Conservation (phyloP, 2,797 vertebrate species). For the Chelidonichthys spinosus region DNA sequence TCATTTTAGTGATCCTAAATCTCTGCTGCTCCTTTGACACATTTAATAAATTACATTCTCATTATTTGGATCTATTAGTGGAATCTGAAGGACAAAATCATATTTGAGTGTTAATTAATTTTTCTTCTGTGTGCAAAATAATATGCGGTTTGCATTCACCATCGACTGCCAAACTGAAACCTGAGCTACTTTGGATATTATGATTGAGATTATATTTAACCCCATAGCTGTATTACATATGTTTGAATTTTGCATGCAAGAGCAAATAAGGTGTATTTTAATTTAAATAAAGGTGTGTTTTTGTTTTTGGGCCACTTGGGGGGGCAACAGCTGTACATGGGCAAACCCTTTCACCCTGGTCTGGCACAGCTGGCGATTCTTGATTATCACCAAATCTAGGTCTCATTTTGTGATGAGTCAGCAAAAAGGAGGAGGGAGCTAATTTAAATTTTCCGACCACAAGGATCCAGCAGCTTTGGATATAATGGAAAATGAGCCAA, state of each 20-base stretch:
- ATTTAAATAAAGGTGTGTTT: neutral
- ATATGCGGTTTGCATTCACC: neutral
- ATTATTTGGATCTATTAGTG: neutral
- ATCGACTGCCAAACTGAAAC: neutral
- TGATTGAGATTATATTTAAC: neutral
- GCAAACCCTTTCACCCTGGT: no score
- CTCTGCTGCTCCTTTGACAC: neutral
- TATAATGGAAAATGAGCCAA: conserved; percentile 9
- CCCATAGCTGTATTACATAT: neutral
- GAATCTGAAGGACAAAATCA: neutral
- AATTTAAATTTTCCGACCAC: conserved; percentile 5
- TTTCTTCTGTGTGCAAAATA: neutral
- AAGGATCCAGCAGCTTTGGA: neutral
- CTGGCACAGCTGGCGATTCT: neutral
- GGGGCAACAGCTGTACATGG: neutral
- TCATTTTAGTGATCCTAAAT: neutral
- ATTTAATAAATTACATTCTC: neutral
- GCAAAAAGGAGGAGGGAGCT: neutral
- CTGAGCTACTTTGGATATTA: no score
- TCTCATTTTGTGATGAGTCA: neutral
- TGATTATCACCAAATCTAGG: neutral
- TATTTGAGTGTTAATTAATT: neutral
- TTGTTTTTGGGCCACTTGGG: neutral
- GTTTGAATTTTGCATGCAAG: neutral
- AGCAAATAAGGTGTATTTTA: neutral